Percentiles rank a stretch among this genome's conserved stretches.
Conservation (phyloP, 1,140 invertebrate genomes). For the Conus ventricosus region DNA sequence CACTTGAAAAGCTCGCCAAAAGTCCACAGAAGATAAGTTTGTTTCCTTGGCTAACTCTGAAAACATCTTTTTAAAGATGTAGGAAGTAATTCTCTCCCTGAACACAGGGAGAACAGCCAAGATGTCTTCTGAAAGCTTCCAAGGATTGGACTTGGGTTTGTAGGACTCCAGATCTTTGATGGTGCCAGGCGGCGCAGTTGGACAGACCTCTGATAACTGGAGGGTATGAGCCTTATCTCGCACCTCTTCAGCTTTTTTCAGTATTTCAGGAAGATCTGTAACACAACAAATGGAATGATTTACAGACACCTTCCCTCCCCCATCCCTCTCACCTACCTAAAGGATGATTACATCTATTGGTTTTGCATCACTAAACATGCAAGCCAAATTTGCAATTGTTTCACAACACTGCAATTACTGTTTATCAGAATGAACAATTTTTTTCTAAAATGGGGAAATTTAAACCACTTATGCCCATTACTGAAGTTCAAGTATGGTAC, state of each 20-base stretch:
- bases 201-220: neutral
- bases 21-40: neutral
- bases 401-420: too few relatives aligned
- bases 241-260: neutral
- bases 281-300: neutral
- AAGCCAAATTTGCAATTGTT: too few relatives aligned
- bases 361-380: too few relatives aligned
- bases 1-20: slow-evolving; percentile 3
- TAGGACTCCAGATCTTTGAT: neutral
- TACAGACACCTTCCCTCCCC: too few relatives aligned
- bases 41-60: neutral
- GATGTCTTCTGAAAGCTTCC: slow-evolving; percentile 3
- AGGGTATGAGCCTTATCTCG: neutral
- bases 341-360: too few relatives aligned
- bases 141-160: neutral
- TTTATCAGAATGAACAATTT: too few relatives aligned
- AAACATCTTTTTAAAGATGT: neutral
- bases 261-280: neutral
- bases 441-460: too few relatives aligned
- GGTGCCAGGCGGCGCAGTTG: neutral
- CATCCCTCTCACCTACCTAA: too few relatives aligned
- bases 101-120: neutral
- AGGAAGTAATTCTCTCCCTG: neutral
- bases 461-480: too few relatives aligned
- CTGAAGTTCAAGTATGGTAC: too few relatives aligned